phyloP scores from a whole-genome alignment of 2,797 vertebrate genomes.

The Zalophus californianus region DNA sequence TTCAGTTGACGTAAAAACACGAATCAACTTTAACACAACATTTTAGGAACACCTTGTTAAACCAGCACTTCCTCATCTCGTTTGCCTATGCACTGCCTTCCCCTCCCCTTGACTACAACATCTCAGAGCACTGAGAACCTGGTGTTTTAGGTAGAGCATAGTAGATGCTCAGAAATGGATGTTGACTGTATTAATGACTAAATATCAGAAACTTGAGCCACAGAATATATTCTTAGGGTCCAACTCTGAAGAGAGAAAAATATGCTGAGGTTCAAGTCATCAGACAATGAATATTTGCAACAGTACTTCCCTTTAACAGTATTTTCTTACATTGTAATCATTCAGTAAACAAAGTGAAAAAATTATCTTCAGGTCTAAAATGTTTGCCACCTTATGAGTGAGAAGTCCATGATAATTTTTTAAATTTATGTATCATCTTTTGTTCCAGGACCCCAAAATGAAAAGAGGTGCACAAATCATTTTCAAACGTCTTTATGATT shows the following conservation, averaged over 20 bases:
- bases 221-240: not conserved
- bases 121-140: not conserved
- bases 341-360: constrained; percentile 6
- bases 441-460: not conserved
- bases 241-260: not conserved
- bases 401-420: not conserved
- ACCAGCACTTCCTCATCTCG: not conserved
- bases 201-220: constrained; percentile 7
- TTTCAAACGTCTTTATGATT: not conserved
- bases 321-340: not conserved
- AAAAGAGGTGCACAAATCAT: constrained; percentile 14
- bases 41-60: constrained; percentile 32
- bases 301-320: not conserved
- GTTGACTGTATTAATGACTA: constrained; percentile 8
- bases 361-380: not conserved
- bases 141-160: not conserved
- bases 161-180: not conserved
- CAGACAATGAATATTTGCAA: not conserved
- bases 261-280: not conserved
- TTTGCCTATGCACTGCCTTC: not conserved
- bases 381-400: not conserved
- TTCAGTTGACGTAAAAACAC: not conserved
- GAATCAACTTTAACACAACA: constrained; percentile 7
- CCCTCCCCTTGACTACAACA: not conserved
- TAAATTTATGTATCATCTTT: not conserved